Evolutionary conservation across 2,888 invertebrate genomes (phyloP).

Genomic region (Alcis repandata): DNA sequence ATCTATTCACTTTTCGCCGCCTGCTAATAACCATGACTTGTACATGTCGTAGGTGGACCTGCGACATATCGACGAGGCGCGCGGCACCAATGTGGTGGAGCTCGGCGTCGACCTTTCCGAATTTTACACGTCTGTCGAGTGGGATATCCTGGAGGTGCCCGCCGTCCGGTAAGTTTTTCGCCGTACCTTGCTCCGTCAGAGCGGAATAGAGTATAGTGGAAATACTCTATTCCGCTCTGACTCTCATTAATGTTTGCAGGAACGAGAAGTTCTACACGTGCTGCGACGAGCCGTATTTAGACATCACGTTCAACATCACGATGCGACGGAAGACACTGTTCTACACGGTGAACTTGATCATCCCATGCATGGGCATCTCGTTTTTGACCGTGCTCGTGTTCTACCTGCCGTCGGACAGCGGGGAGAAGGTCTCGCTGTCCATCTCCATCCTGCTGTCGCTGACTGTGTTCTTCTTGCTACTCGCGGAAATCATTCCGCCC

Average conservation of each 20-base stretch:
- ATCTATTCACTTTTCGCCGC: neutral
- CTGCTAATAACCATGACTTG: neutral
- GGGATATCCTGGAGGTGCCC: constrained; percentile 99
- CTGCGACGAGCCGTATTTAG: constrained; percentile 98
- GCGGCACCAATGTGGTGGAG: constrained; percentile 95
- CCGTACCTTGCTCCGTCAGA: neutral
- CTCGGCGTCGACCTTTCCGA: constrained; percentile 98
- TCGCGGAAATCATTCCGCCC: constrained; percentile 87
- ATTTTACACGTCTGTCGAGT: constrained; percentile 99
- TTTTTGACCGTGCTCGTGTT: constrained; percentile 98
- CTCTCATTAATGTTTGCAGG: constrained; percentile 83
- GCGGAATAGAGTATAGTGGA: too few species aligned
- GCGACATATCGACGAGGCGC: constrained; percentile 96
- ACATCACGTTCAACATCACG: constrained; percentile 99
- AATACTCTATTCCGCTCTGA: neutral
- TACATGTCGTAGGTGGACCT: constrained; percentile 94
- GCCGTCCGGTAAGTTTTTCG: constrained; percentile 90
- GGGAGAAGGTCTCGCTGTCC: constrained; percentile 99
- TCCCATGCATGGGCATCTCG: constrained; percentile 98
- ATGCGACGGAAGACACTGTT: constrained; percentile 98
- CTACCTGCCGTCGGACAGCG: constrained; percentile 98
- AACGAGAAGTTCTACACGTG: constrained; percentile 98
- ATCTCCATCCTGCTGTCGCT: constrained; percentile 97
- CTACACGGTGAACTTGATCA: constrained; percentile 98
- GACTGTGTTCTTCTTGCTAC: constrained; percentile 98